Base-by-base conservation (phyloP, 2,888 invertebrate genomes). In the Hydroisotoma schaefferi region DNA sequence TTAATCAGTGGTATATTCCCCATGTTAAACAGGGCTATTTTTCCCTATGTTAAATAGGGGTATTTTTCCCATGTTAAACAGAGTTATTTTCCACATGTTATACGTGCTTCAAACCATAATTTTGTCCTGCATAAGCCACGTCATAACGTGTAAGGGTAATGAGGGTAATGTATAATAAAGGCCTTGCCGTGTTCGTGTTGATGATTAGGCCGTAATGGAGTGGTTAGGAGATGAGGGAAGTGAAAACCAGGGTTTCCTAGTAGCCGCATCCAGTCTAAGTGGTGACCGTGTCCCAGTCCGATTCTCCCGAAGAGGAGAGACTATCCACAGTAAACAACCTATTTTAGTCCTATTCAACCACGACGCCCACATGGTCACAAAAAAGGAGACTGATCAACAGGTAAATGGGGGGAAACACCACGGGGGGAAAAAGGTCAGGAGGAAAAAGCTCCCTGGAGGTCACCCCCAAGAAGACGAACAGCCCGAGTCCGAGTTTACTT, bases 201-300 rank as follows among this genome's bases (percentile, higher is more conserved):
- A 8, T 57, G 3, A 27, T 48, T 78, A 80, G 72, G 82, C 84
- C 0, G 80, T 84, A 1, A 76, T 80, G 25, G 79, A 79, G 18
- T 85, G 85, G 85, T 70, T 81, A 5, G 77, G 76, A 53, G 80
- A 81, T 10, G 76, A 76, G 12, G n/a, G n/a, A n/a, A 65, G 72
- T 27, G 74, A 78, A 29, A 84, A 84, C 73, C 75, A 82, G 27
- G 84, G 83, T 5, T 77, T 85, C 8, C 75, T 84, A 26, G 79
- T 85, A 37, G 81, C 81, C 0, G 81, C 82, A 1, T 79, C 80
- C 25, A 76, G 80, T 6, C 69, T 80, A 8, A 78, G 78, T 59
- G 82, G 82, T 2, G 78, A 81, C 29, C 75, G 76, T 4, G 78
- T 81, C 10, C 75, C 77, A 15, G 74, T 81, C 6, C 77, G 81